phyloP scores from a whole-genome alignment of 2,888 invertebrate genomes.

The Antheraea assamensis region DNA sequence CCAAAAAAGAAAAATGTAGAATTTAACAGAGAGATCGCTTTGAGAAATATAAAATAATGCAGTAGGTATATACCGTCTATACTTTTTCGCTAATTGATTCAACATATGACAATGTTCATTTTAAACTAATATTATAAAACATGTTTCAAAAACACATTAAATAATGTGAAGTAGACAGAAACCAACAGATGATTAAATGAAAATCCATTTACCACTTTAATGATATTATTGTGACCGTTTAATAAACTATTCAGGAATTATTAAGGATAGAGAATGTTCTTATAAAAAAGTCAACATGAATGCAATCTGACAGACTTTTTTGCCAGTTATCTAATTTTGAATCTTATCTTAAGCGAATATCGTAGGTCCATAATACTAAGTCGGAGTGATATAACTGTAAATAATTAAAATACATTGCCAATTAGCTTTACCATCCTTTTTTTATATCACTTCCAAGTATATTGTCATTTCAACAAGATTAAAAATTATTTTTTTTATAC shows the following conservation, averaged over 20 bases:
- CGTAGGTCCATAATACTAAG: neutral
- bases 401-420: conserved; percentile 3
- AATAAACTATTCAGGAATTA: conserved; percentile 1
- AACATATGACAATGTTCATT: neutral
- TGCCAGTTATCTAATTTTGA: neutral
- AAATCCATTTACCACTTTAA: neutral
- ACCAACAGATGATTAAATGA: neutral
- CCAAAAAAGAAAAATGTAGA: neutral
- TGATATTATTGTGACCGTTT: neutral
- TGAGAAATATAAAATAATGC: neutral
- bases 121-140: neutral
- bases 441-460: conserved; percentile 1
- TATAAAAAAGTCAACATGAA: neutral
- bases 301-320: neutral
- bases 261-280: neutral
- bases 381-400: neutral
- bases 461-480: conserved; percentile 1
- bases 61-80: neutral
- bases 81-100: neutral
- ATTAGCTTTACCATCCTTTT: neutral
- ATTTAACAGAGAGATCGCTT: neutral
- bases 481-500: neutral
- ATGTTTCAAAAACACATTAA: neutral
- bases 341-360: neutral
- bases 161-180: neutral